A percentile compares a stretch with the other conserved stretches of the same genome.
These are phyloP conservation scores for Martes martes DNA, from an alignment of 2,113 vertebrate genomes.

Conservation along the genomic window DNA sequence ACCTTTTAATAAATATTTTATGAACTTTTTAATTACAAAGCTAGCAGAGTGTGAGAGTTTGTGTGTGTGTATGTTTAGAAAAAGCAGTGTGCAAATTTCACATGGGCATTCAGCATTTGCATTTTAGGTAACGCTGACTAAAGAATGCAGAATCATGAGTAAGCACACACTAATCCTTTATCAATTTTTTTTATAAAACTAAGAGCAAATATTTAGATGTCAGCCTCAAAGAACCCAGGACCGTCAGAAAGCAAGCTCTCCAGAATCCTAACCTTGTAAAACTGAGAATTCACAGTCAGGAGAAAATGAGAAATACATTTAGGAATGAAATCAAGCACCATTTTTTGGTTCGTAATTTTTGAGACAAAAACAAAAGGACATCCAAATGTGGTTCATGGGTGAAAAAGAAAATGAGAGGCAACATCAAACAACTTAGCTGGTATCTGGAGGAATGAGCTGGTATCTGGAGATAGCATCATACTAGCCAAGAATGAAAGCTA, in stretches of 20 bases:
- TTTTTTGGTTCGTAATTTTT: not conserved
- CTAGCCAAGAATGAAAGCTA: not conserved
- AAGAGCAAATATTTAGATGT: constrained; percentile 3
- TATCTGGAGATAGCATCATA: not conserved
- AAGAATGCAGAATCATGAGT: not conserved
- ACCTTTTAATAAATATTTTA: not conserved
- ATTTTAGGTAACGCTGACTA: not conserved
- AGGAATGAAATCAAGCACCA: not conserved
- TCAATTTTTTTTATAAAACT: not conserved
- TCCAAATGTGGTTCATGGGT: not conserved
- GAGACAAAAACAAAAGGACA: not conserved
- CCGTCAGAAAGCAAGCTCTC: not conserved
- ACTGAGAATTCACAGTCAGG: not conserved
- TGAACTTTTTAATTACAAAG: not conserved
- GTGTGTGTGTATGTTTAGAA: not conserved
- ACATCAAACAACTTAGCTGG: not conserved
- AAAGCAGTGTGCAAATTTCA: not conserved
- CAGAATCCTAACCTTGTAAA: not conserved
- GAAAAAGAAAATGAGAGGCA: not conserved
- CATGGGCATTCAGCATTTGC: not conserved
- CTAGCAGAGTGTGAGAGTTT: not conserved
- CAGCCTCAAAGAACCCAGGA: not conserved
- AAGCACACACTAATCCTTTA: not conserved
- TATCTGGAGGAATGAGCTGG: not conserved
- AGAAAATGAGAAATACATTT: not conserved